Base-by-base conservation (phyloP, 2,888 invertebrate species). In the Callosobruchus maculatus region DNA sequence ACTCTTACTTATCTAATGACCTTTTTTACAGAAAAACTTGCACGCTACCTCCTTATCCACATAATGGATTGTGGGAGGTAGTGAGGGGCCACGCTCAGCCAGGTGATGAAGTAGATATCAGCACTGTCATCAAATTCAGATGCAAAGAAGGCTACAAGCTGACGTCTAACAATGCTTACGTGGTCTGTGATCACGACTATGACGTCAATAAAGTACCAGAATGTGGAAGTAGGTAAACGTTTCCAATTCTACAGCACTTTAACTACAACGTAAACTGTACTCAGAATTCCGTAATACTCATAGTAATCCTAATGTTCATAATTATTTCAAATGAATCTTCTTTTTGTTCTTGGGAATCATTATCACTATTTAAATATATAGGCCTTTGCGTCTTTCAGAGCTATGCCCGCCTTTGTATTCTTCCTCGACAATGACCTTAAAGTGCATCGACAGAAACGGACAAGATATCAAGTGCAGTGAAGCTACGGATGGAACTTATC, bases 401-500 rank as follows among this genome's bases (percentile, higher is more conserved):
- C 67, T 74, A 67, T 78, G 78, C 69, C 74, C 74, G 20, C 49
- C 77, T 2, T 70, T 75, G 30, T 74, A 75, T 67, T 77, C 78
- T 2, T 71, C 75, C 20, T 67, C 73, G 0, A 76, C 76, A 1
- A 78, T 75, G 1, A 75, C 66, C 18, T 67, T 78, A 20, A 76
- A 70, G 21, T 78, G 78, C 67, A 70, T 70, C 9, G 77, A 77
- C 31, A 75, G 70, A 67, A 70, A 74, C 4, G 76, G 75, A 21
- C 68, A 74, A 7, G 66, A 70, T 31, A 76, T 78, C 4, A 69
- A 21, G 66, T 78, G 78, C 30, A 71, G 74, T 67, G 75, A 77
- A 72, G 76, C 78, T 2, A 74, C 76, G 0, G 75, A 76, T 21
- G 78, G 78, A 3, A 77, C 74, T 20, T 75, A 77, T 22, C 68